Base-by-base conservation (phyloP, 2,888 invertebrate species). In the Dermolepida albohirtum region DNA sequence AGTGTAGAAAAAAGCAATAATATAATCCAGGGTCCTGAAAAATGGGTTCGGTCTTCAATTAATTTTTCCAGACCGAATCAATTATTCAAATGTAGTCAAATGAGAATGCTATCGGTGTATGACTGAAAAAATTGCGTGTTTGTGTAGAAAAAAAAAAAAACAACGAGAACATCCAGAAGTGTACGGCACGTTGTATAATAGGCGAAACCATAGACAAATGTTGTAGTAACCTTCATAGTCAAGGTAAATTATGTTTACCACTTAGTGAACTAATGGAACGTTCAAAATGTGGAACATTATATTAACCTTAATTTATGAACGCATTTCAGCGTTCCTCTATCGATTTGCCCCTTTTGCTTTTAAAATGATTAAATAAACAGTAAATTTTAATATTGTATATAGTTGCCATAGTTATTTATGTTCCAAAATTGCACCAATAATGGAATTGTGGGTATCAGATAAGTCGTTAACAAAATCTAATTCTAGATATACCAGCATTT, bases 51-150 rank as follows among this genome's bases (percentile, higher is more conserved):
- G 44, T 43, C 43, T 43, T 57, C 57, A 43, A 57, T 57, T 57
- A 43, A 17, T 55, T 57, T 54, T 57, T 57, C 43, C 27, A 27
- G 34, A 43, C 43, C 57, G 43, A 57, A 57, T 57, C 57, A 57
- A 57, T 57, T 57, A 57, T 57, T 43, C 57, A 57, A 57, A 57
- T 57, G 57, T 57, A 44, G 44, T 57, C 57, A 57, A 57, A 57
- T 57, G 57, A 54, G 54, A 39, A 14, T 39, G 39, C 39, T 54
- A 34, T 54, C 39, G 16, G 7, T 27, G 12, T 7, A 22, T 22
- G 22, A 43, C 12, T 27, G 12, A 22, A 57, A 57, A 43, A 27
- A 57, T 57, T 14, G 55, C 55, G 55, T 57, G 57, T 43, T 44
- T 44, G 12, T n/a, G 29, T 27, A 7, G 27, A 27, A 22, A 43